phyloP scores from a whole-genome alignment of 2,797 vertebrate species.

The Argya squamiceps region DNA sequence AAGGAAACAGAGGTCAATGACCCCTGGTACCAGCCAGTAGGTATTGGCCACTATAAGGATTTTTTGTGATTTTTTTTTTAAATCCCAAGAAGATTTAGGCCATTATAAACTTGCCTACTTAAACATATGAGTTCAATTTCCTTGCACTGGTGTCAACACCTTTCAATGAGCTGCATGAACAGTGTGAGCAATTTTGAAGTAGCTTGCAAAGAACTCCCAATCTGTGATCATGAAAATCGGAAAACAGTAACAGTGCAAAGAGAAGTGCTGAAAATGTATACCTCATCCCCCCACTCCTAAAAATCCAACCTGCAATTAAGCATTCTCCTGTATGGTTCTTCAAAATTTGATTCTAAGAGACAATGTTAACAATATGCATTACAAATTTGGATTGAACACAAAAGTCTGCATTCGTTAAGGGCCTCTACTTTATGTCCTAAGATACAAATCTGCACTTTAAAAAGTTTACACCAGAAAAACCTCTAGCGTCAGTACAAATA shows the following conservation, averaged over 20 bases:
- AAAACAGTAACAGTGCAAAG: rapidly evolving
- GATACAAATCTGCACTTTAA: neutral
- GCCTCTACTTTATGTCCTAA: neutral
- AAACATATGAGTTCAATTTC: neutral
- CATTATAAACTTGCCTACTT: neutral
- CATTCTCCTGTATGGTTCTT: neutral
- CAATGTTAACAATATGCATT: neutral
- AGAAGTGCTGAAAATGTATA: neutral
- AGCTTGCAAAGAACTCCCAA: neutral
- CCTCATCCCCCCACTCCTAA: neutral
- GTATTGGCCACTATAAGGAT: neutral
- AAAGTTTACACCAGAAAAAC: neutral
- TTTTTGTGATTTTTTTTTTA: neutral
- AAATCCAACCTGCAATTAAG: neutral
- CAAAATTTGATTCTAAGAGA: neutral
- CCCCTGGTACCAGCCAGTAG: neutral
- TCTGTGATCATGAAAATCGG: rapidly evolving
- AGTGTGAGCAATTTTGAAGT: neutral
- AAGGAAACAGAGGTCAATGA: neutral
- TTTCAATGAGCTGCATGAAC: neutral
- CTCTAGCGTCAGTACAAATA: neutral
- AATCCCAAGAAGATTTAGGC: neutral
- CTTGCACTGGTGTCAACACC: neutral
- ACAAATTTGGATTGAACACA: neutral
- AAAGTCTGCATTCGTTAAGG: neutral